Conservation (phyloP, 2,113 vertebrate species). For the Equus quagga region DNA sequence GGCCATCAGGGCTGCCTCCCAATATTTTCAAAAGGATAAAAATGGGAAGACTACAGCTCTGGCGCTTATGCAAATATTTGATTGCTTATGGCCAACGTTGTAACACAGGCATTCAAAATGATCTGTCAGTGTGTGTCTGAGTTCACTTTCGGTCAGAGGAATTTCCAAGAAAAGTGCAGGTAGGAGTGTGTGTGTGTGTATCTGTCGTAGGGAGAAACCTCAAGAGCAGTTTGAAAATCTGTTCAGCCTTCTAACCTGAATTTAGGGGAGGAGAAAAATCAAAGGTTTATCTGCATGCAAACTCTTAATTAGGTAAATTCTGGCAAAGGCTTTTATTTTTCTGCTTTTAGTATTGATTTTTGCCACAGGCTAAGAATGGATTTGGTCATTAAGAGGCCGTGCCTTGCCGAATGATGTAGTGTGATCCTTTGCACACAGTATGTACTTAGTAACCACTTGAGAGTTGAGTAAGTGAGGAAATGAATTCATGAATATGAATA, state of each 20-base stretch:
- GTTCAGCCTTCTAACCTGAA: background rate
- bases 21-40: slow-evolving; percentile 29
- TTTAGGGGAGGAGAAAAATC: background rate
- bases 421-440: background rate
- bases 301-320: background rate
- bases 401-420: background rate
- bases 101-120: background rate
- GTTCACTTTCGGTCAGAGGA: background rate
- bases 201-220: background rate
- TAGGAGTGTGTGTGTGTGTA: background rate
- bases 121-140: background rate
- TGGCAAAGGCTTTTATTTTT: background rate
- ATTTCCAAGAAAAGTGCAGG: background rate
- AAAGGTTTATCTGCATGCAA: background rate
- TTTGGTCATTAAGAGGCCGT: background rate
- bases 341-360: slow-evolving; percentile 5
- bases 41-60: background rate
- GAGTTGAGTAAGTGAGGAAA: background rate
- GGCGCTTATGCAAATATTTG: background rate
- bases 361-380: background rate
- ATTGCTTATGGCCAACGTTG: background rate
- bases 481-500: background rate
- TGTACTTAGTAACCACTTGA: background rate
- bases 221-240: background rate
- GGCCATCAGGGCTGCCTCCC: too few species aligned